Percentiles rank a stretch among this genome's conserved stretches.
These are phyloP conservation scores for Taphrorychus bicolor DNA, from an alignment of 2,888 invertebrate genomes.

Conservation along the genomic window DNA sequence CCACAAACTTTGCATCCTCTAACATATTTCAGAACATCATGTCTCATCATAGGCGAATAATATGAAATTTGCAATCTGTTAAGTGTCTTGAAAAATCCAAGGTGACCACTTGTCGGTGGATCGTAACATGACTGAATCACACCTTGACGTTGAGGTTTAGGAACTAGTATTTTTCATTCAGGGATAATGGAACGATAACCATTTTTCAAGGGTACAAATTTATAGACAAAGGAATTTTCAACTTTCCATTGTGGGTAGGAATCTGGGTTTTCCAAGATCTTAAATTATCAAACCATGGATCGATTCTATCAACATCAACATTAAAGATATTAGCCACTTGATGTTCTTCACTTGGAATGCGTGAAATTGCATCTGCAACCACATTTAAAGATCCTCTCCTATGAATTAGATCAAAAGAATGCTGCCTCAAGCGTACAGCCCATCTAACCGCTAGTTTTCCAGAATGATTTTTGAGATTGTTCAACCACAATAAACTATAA, in stretches of 20 bases:
- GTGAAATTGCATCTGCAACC: constrained; percentile 39
- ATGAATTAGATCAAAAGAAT: constrained; percentile 41
- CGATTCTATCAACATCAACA: background rate
- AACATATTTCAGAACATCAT: constrained; percentile 3
- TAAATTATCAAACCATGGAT: constrained; percentile 1
- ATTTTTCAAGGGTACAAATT: too few relatives aligned
- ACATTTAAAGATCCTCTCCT: constrained; percentile 38
- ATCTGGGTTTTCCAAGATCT: background rate
- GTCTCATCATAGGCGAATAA: constrained; percentile 42
- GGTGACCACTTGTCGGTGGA: constrained; percentile 37
- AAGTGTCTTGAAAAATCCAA: constrained; percentile 44
- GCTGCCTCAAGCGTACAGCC: constrained; percentile 39
- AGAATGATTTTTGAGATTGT: too few relatives aligned
- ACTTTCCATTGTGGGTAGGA: constrained; percentile 6
- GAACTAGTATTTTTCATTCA: too few relatives aligned
- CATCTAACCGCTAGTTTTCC: constrained; percentile 45
- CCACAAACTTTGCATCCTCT: background rate
- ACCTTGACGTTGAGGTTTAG: background rate
- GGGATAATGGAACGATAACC: too few relatives aligned
- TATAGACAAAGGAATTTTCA: background rate
- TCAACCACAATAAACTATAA: constrained; percentile 42
- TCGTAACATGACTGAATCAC: constrained; percentile 31
- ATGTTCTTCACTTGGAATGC: background rate
- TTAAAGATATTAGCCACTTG: background rate
- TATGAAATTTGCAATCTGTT: constrained; percentile 33